Conservation (phyloP, 1,140 invertebrate genomes). For the Drosophila pachea region DNA sequence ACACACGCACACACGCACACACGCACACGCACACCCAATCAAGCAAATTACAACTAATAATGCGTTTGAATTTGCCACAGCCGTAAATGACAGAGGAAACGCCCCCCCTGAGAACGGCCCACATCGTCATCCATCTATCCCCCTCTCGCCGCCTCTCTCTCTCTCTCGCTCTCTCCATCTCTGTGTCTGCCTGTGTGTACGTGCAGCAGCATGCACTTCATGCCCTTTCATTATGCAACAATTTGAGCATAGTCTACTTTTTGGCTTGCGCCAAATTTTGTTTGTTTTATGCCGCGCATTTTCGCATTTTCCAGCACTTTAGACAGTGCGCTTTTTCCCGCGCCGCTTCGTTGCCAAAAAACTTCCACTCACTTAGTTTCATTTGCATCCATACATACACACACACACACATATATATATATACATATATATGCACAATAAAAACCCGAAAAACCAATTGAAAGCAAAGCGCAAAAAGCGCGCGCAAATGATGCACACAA, state of each 20-base stretch:
- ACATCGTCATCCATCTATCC: background rate
- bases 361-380: conserved; percentile 70
- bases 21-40: conserved; percentile 24
- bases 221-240: conserved; percentile 44
- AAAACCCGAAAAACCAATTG: conserved; percentile 10
- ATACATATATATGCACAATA: no score
- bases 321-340: conserved; percentile 16
- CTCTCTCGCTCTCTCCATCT: background rate
- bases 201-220: conserved; percentile 15
- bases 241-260: conserved; percentile 21
- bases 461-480: conserved; percentile 43
- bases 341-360: background rate
- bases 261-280: conserved; percentile 20
- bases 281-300: conserved; percentile 30
- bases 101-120: background rate
- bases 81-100: conserved; percentile 22
- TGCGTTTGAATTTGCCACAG: conserved; percentile 39
- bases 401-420: no score
- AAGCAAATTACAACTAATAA: conserved; percentile 43
- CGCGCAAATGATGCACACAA: conserved; percentile 42
- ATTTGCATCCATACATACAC: conserved; percentile 55
- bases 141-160: background rate
- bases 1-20: conserved; percentile 9
- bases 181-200: background rate
- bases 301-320: conserved; percentile 43